phyloP scores from a whole-genome alignment of 2,888 invertebrate species.

The Acleris holmiana region DNA sequence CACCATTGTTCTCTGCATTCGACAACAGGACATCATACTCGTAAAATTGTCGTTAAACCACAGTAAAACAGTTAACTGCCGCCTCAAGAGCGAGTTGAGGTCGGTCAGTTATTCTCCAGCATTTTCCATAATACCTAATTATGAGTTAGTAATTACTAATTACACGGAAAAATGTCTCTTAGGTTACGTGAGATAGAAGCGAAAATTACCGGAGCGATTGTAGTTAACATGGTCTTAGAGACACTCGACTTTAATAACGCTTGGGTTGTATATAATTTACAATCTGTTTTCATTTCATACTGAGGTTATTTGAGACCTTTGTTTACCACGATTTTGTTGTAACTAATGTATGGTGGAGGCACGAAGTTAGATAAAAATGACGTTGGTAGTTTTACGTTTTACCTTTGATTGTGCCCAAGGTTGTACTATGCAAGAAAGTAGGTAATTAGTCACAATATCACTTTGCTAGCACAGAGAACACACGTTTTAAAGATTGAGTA shows the following conservation, averaged over 20 bases:
- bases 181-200: background rate
- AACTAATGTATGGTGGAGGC: too few species aligned
- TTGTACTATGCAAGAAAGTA: too few species aligned
- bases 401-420: too few species aligned
- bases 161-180: background rate
- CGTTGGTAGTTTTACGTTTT: too few species aligned
- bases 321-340: background rate
- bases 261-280: background rate
- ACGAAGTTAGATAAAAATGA: too few species aligned
- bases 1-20: too few species aligned
- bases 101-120: slow-evolving; percentile 3
- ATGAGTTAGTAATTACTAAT: background rate
- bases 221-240: background rate
- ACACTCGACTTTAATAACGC: background rate
- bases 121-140: background rate
- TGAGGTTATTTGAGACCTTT: background rate
- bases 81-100: background rate
- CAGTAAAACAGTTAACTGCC: slow-evolving; percentile 1
- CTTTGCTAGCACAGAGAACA: too few species aligned
- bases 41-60: background rate
- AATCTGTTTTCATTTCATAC: background rate
- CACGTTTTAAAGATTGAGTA: too few species aligned
- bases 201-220: background rate
- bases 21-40: background rate
- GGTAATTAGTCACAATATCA: too few species aligned